Base-by-base conservation (phyloP, 2,888 invertebrate species). In the Torymus texanus region DNA sequence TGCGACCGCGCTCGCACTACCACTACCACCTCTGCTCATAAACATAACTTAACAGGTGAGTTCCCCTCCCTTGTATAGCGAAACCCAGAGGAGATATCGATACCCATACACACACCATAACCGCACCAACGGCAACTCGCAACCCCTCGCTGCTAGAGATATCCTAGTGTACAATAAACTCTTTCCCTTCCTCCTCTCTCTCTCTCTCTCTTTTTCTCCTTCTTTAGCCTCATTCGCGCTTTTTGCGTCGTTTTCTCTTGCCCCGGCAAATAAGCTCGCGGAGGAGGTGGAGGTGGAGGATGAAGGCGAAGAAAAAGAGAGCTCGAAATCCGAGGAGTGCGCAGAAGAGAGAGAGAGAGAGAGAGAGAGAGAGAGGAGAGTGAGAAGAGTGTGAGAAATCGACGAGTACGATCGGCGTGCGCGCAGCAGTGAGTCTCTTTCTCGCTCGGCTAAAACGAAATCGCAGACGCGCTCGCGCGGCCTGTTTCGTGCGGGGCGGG, bases 371-470 rank as follows among this genome's bases (percentile, higher is more conserved):
- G 77, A 66, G 61, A 65, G 70, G 81, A 16, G 24, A 14, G 10
- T 41, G 50, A 55, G 51, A 70, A 59, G 85, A 85, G 85, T 86
- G 87, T 85, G 89, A 88, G 89, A 88, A 89, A 89, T 89, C 89
- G 88, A 89, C 87, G 88, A 88, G 87, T 87, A 84, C 88, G 88
- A 89, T 89, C 89, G 88, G 85, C 85, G 81, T 81, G 83, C 83
- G 65, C 88, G 86, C 88, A 88, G 87, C 88, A 88, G 56, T 58
- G 50, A n/a, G 12, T 65, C 65, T 50, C 24, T 62, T 53, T 70
- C 59, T 71, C 16, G 14, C 41, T 16, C 53, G 41, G 18, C 41
- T 41, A 73, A 63, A 72, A 72, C 62, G 50, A 72, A 72, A 72
- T 72, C 18, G 63, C 63, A 71, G 71, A 41, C 78, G 80, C 80